A percentile compares a stretch with the other conserved stretches of the same genome.
phyloP scores from a whole-genome alignment of 2,888 invertebrate species.

The Apotomis capreana region DNA sequence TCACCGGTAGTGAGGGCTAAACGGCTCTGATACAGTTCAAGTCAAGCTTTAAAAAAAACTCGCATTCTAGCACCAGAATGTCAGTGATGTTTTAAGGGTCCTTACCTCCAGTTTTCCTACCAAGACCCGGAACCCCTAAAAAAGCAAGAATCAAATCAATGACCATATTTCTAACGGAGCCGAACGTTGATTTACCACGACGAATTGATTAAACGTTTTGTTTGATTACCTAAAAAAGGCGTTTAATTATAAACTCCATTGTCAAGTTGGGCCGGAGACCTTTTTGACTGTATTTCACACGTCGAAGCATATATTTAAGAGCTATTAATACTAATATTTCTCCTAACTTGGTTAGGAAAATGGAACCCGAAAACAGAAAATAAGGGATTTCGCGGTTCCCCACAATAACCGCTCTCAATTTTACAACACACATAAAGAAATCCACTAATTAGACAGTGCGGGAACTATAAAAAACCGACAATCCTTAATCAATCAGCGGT shows the following conservation, averaged over 20 bases:
- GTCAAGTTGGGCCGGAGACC: constrained; percentile 6
- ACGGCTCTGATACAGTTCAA: too few species aligned
- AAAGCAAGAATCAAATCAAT: not conserved
- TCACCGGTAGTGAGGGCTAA: too few species aligned
- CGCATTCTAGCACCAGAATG: too few species aligned
- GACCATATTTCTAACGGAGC: not conserved
- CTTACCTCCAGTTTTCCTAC: too few species aligned
- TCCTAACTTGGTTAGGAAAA: too few species aligned
- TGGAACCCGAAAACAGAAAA: too few species aligned
- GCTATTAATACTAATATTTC: too few species aligned
- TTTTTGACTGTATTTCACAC: not conserved
- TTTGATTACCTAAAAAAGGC: constrained; percentile 29
- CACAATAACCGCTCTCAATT: constrained; percentile 11
- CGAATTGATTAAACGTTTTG: constrained; percentile 27
- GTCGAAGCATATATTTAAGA: too few species aligned
- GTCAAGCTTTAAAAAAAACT: too few species aligned
- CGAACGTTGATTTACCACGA: constrained; percentile 27
- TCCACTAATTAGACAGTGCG: constrained; percentile 36
- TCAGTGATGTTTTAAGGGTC: too few species aligned
- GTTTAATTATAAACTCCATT: constrained; percentile 7
- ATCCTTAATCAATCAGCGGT: constrained; percentile 48
- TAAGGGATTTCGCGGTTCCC: constrained; percentile 5
- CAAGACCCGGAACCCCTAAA: not conserved
- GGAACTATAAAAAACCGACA: constrained; percentile 45
- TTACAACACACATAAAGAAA: constrained; percentile 36